Conservation (phyloP, 2,797 vertebrate genomes). For the Ficedula albicollis region DNA sequence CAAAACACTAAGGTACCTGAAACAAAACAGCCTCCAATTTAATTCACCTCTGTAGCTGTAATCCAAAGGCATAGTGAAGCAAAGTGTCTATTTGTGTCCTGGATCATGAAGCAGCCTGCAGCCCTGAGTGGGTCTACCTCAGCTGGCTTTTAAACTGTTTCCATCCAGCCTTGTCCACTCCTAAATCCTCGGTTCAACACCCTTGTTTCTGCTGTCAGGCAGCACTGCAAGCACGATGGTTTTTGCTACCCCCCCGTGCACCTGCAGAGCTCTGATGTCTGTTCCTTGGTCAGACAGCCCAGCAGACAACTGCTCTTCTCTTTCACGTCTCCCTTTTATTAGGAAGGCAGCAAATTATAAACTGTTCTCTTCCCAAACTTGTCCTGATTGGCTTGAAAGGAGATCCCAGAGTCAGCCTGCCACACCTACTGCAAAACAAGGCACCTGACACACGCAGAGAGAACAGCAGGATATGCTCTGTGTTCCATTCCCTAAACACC, state of each 20-base stretch:
- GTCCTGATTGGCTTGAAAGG: not conserved
- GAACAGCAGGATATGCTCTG: rapidly evolving
- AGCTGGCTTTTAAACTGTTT: not conserved
- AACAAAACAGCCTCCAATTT: not conserved
- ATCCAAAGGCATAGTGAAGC: not conserved
- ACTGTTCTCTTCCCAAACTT: not conserved
- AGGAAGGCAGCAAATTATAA: not conserved
- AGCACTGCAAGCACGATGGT: not conserved
- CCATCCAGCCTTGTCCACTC: not conserved
- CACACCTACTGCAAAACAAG: not conserved
- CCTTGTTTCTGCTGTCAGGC: slow-evolving; percentile 33
- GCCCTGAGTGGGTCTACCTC: not conserved
- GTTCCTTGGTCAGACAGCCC: not conserved
- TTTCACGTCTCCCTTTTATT: not conserved
- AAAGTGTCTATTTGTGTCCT: not conserved
- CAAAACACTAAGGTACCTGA: not conserved
- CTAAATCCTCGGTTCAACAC: not conserved
- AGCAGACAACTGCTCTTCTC: not conserved
- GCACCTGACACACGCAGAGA: not conserved
- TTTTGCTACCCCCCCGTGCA: not conserved
- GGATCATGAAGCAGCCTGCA: not conserved
- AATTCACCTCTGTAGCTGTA: not conserved
- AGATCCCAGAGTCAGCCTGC: not conserved
- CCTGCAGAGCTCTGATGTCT: not conserved
- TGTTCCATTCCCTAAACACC: not conserved